Evolutionary conservation across 92 coral and sea anemone species (phyloP), one percentile per base, ranked within the genome.

Genomic region (Epizoanthus rinbou): DNA sequence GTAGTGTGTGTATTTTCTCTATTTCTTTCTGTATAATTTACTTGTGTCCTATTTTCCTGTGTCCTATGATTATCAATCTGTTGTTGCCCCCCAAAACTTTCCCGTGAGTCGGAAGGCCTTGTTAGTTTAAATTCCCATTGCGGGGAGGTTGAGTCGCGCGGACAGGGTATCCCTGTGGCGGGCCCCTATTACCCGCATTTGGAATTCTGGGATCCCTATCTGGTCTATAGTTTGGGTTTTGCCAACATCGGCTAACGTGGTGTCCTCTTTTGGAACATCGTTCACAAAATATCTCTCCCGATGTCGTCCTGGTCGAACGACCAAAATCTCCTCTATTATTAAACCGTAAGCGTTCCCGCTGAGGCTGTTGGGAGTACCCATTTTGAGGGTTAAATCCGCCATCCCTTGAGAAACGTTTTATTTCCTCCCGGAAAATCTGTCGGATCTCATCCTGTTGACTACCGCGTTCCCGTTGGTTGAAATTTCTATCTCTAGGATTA

Each of bases 51-150:
- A 39, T 17, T 14, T 39, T 4, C 3, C 4, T 39, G 24, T 15
- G 31, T 39, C n/a, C 3, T 17, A 57, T 57, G 11, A 7, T 45
- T 45, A 8, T 1, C 1, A 47, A 9, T 47, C 1, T 0, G 53
- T 41, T 75, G 80, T 8, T 57, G 80, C 65, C 80, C 80, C 80
- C 56, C 67, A 16, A 57, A 57, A 35, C 80, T 75, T 75, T 75
- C 80, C 68, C 68, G 80, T 57, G 54, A 75, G 80, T 58, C 25
- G 60, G 62, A 33, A 41, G 80, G 80, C 68, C 54, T 52, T 1
- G 53, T 57, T 75, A 57, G 80, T 75, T 75, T 75, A 75, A 75
- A 75, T 17, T 23, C 43, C 59, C 80, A 31, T 75, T 75, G 17
- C 22, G 66, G 16, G 50, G 67, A 23, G 8, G 3, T 7, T 75